Evolutionary conservation across 2,888 invertebrate species (phyloP), one percentile per base, ranked within the genome.

Genomic region (Boloria selene): DNA sequence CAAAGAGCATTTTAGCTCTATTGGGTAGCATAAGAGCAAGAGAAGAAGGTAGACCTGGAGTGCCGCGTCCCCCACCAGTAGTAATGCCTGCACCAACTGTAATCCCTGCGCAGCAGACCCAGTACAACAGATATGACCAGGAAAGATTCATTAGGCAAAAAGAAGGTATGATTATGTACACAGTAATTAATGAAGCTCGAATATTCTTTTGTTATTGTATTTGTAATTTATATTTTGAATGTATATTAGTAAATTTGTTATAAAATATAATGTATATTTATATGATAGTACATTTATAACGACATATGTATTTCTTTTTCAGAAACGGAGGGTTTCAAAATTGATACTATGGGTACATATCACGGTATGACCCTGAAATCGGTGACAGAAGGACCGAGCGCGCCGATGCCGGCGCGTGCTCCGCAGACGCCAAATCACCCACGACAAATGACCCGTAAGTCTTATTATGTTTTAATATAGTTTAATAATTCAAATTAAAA

Each of bases 51-150:
- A 92, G 96, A 49, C 85, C 88, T 0, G 91, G 91, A 0, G 82
- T 84, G 0, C 88, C 87, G 0, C 83, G 93, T 31, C 93, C 93
- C 0, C 93, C 93, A 42, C 94, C 94, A 0, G 87, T 94, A 69
- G 86, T 93, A 0, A 83, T 93, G 79, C 95, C 95, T 0, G 95
- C 94, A 1, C 92, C 95, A 14, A 94, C 95, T 0, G 94, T 94
- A 0, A 93, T 96, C 4, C 94, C 95, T 58, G 92, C 95, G 56
- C 94, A 95, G 49, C 88, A 95, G 93, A 72, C 96, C 92, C 97
- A 97, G 59, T 99, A 99, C 91, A 99, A 98, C 94, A 96, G 99
- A 94, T 99, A 99, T 93, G 99, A 99, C 95, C 99, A 99, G 93
- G 99, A 99, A 93, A 94, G 98, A 79, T 99, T 99, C 87, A 96